These are phyloP conservation scores for Venustaconcha ellipsiformis DNA, from an alignment of 1,140 invertebrate species.

Conservation along the genomic window DNA sequence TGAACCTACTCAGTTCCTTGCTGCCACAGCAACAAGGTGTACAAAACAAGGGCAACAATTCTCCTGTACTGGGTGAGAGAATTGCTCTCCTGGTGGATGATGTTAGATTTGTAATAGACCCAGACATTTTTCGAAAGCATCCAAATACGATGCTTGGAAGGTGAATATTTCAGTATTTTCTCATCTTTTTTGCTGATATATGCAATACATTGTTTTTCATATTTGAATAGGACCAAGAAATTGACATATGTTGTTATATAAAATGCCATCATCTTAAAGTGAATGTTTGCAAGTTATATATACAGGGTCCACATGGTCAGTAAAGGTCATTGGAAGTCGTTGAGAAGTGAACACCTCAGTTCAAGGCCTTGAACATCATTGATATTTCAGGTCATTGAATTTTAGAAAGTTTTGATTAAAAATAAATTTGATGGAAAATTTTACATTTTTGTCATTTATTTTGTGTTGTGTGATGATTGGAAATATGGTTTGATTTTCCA, in stretches of 20 bases:
- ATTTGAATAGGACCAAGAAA: neutral
- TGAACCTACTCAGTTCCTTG: slow-evolving; percentile 24
- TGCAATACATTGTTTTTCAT: neutral
- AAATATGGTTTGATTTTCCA: too few relatives aligned
- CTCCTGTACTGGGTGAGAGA: slow-evolving; percentile 43
- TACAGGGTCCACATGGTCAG: neutral
- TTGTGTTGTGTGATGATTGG: too few relatives aligned
- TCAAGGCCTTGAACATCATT: too few relatives aligned
- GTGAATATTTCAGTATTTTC: slow-evolving; percentile 58
- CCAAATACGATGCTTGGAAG: slow-evolving; percentile 93
- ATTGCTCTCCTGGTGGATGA: slow-evolving; percentile 94
- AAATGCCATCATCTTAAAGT: neutral
- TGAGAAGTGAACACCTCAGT: too few relatives aligned
- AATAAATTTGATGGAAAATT: too few relatives aligned
- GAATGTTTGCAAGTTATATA: neutral
- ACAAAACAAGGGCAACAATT: slow-evolving; percentile 14
- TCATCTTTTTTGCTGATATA: neutral
- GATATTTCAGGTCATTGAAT: too few relatives aligned
- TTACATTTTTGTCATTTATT: too few relatives aligned
- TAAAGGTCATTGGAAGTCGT: too few relatives aligned
- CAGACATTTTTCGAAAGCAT: slow-evolving; percentile 88
- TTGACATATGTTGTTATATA: neutral
- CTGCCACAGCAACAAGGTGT: neutral
- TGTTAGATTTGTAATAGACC: slow-evolving; percentile 92
- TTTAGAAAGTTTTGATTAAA: too few relatives aligned